Evolutionary conservation across 2,888 invertebrate genomes (phyloP).

Genomic region (Neoitamus cyanurus): DNA sequence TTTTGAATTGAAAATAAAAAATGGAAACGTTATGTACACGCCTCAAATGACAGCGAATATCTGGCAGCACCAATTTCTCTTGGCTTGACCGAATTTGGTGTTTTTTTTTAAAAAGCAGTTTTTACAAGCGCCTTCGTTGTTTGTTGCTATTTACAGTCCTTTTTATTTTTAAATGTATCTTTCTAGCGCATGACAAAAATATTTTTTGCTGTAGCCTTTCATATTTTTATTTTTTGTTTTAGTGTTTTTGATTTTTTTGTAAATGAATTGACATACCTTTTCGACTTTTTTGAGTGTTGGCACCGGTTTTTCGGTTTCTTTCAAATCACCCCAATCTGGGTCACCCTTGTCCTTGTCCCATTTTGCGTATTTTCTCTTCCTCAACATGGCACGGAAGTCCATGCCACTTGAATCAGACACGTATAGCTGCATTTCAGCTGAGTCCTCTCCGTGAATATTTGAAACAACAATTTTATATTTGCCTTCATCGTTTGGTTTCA

Average conservation of each 20-base stretch:
- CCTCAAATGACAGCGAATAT: neutral
- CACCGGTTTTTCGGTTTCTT: conserved; percentile 88
- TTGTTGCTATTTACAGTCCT: neutral
- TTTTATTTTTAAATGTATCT: neutral
- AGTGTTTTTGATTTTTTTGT: neutral
- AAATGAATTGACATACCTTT: conserved; percentile 75
- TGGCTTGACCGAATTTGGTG: neutral
- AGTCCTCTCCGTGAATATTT: conserved; percentile 95
- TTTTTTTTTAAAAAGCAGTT: neutral
- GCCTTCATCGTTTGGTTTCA: conserved; percentile 96
- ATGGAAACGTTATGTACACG: neutral
- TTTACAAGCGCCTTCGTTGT: neutral
- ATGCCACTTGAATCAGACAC: conserved; percentile 98
- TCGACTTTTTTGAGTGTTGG: conserved; percentile 92
- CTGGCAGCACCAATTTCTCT: neutral
- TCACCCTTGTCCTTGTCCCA: conserved; percentile 93
- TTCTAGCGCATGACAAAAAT: neutral
- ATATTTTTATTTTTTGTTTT: neutral
- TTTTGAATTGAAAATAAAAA: neutral
- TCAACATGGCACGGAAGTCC: conserved; percentile 98
- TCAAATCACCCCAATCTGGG: conserved; percentile 92
- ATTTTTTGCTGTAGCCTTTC: neutral
- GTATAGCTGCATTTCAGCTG: conserved; percentile 94
- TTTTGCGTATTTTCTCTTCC: conserved; percentile 94
- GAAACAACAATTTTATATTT: conserved; percentile 93